Conservation (phyloP, 2,113 vertebrate genomes). For the Fukomys damarensis region DNA sequence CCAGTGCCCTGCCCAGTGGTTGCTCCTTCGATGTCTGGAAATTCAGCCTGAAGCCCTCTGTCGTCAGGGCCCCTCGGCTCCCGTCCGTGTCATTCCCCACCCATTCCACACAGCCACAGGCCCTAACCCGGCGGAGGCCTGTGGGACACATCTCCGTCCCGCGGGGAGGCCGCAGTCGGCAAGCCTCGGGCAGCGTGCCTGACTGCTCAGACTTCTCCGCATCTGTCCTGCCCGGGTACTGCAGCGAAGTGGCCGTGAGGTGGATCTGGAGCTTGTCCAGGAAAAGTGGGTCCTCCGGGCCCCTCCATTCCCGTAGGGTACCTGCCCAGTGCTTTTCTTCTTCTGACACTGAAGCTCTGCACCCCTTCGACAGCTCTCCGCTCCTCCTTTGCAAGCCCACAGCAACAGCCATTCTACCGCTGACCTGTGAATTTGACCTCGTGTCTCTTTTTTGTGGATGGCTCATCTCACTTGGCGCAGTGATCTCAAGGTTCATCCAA, state of each 20-base stretch:
- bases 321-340: not conserved
- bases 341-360: not conserved
- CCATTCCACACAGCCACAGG: not conserved
- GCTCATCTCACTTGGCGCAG: not conserved
- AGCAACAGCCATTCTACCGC: not conserved
- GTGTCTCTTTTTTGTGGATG: not conserved
- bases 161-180: not conserved
- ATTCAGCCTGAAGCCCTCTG: too few relatives aligned
- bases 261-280: not conserved
- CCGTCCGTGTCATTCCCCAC: not conserved
- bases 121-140: too few relatives aligned
- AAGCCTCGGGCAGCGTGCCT: too few relatives aligned
- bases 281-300: not conserved
- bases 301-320: not conserved
- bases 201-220: conserved; percentile 95
- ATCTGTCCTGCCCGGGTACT: conserved; percentile 88
- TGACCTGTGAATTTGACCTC: not conserved
- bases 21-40: not conserved
- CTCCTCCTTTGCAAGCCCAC: too few relatives aligned
- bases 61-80: too few relatives aligned
- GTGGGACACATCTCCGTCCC: too few relatives aligned
- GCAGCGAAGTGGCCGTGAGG: not conserved
- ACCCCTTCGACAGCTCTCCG: not conserved
- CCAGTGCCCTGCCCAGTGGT: fast-evolving
- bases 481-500: not conserved